A percentile compares a stretch with the other conserved stretches of the same genome.
These are phyloP conservation scores for Steromphala cineraria DNA, from an alignment of 2,888 invertebrate genomes.

Conservation along the genomic window DNA sequence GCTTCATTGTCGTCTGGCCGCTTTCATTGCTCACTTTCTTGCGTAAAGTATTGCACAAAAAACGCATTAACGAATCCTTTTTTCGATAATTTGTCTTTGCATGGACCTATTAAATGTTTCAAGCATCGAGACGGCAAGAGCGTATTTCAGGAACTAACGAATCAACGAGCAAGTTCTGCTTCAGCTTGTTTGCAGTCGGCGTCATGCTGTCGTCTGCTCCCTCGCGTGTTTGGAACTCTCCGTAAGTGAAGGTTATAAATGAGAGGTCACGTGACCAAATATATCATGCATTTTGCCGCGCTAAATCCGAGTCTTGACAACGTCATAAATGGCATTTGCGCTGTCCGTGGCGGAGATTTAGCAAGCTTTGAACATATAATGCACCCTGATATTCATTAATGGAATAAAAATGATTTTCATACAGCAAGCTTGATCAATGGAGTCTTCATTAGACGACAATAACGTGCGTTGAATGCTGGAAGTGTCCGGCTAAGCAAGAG, in stretches of 20 bases:
- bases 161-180: too few species aligned
- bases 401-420: slow-evolving; percentile 20
- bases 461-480: slow-evolving; percentile 1
- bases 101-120: too few species aligned
- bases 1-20: too few species aligned
- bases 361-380: slow-evolving; percentile 2
- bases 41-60: too few species aligned
- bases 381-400: slow-evolving; percentile 10
- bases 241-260: background rate
- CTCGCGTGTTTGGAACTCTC: background rate
- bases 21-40: too few species aligned
- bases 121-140: too few species aligned
- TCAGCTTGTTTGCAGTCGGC: too few species aligned
- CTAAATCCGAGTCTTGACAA: background rate
- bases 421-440: slow-evolving; percentile 15
- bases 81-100: too few species aligned
- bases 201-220: too few species aligned
- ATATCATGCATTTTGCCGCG: background rate
- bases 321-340: background rate
- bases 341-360: background rate
- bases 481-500: background rate
- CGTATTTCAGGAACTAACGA: too few species aligned
- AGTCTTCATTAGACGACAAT: background rate
- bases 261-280: background rate
- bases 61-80: too few species aligned